Base-by-base conservation (phyloP, 2,113 vertebrate species). In the Trematomus loennbergii region DNA sequence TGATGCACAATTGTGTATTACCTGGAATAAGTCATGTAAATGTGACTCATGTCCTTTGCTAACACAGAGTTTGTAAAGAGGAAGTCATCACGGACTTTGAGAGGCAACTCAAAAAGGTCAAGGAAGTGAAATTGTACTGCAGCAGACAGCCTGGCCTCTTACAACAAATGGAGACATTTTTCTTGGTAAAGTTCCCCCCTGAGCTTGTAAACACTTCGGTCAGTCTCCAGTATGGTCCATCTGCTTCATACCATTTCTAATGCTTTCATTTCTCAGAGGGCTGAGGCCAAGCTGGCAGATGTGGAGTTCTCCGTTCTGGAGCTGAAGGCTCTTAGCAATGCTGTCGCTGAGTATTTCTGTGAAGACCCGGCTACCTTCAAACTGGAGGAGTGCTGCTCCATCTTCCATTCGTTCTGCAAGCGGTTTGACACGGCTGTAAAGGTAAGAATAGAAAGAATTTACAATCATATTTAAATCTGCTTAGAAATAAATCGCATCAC, bases 341-440 rank as follows among this genome's bases (percentile, higher is more conserved):
- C 92, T 1, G 94, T 96, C 11, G 95, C 94, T 0, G 95, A 95
- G 72, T 96, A 82, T 68, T 94, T 95, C 87, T 96, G 95, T 75
- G 95, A 96, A 83, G 95, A 96, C 25, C 93, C 94, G 0, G 50
- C 76, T 3, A 61, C 81, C 25, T 96, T 96, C 73, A 94, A 91
- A 48, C 83, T 96, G 48, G 94, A 95, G 61, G 94, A 95, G 75
- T 96, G 95, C 86, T 96, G 94, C 88, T 91, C 89, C 63, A 94
- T 95, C 87, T 96, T 96, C 69, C 80, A 94, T 76, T 94, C 90
- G 1, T 96, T 96, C 71, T 93, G 94, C 74, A 93, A 92, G 48
- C 93, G 91, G 67, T 95, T 96, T 81, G 87, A 92, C 15, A 88
- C 63, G 9, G 95, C 95, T n/a, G 81, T 94, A 0, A 75, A 75